Evolutionary conservation across 2,797 vertebrate genomes (phyloP).

Genomic region (Naso thynnoides): DNA sequence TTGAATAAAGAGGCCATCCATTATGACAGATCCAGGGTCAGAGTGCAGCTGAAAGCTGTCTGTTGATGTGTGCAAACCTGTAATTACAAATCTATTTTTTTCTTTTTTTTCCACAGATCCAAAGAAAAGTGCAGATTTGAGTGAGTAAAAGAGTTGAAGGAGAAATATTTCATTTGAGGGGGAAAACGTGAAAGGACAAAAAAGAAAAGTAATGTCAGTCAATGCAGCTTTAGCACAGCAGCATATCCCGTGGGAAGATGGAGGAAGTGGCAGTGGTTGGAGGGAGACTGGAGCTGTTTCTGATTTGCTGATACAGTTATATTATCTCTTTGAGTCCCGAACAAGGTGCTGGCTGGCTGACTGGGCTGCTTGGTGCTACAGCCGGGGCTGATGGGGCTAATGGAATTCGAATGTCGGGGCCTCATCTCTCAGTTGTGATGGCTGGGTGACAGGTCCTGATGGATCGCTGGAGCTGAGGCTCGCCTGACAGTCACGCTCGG

Average conservation of each 20-base stretch:
- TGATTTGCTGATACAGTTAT: conserved; percentile 83
- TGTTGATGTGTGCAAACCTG: background rate
- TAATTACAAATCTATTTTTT: conserved; percentile 18
- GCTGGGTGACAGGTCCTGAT: conserved; percentile 83
- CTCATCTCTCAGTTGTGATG: conserved; percentile 86
- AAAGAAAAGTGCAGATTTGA: conserved; percentile 5
- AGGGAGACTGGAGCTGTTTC: conserved; percentile 58
- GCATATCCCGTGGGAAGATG: conserved; percentile 56
- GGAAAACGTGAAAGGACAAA: conserved; percentile 63
- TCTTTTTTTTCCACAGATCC: background rate
- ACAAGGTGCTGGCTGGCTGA: conserved; percentile 77
- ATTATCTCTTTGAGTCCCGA: conserved; percentile 80
- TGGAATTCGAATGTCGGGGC: conserved; percentile 80
- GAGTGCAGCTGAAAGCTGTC: conserved; percentile 14
- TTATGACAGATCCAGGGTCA: background rate
- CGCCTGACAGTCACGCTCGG: conserved; percentile 78
- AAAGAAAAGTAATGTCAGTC: conserved; percentile 74
- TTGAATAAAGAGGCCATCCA: conserved; percentile 1
- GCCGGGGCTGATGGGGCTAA: conserved; percentile 76
- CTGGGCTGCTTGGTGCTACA: conserved; percentile 48
- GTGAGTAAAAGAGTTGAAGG: background rate
- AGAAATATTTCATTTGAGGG: conserved; percentile 69
- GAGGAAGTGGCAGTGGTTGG: conserved; percentile 32
- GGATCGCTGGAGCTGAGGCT: conserved; percentile 81
- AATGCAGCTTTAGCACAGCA: conserved; percentile 68